Evolutionary conservation across 2,113 vertebrate genomes (phyloP), one percentile per base, ranked within the genome.

Genomic region (Heterochromis multidens): DNA sequence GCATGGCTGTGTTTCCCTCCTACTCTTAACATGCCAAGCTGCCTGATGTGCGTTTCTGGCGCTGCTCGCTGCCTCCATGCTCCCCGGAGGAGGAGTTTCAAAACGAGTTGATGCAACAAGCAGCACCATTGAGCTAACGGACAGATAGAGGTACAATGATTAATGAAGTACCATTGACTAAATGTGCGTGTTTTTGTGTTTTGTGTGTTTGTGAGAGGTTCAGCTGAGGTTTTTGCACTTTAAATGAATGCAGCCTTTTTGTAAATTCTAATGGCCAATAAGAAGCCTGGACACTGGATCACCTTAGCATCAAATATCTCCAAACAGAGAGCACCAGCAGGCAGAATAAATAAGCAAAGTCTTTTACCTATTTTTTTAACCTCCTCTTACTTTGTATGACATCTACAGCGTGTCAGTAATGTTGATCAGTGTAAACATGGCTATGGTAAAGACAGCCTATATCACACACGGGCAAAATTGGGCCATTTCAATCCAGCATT

Each of bases 21-120:
- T 21, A 3, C 52, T 33, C 17, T 5, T 49, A 70, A 14, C 54
- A 16, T 19, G 7, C 46, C n/a, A 4, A 63, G 52, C 52, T 6
- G 63, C 37, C 40, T 70, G 65, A 46, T 70, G 76, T 72, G 63
- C 27, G 52, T 82, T 60, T 78, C 54, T 82, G 74, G 57, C 37
- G 4, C 63, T 1, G 1, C 37, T 67, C 13, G 2, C 29, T 46
- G 58, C 72, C 80, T 60, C 52, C 56, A 17, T 0, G 59, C 19
- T 84, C 77, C 76, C 87, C 1, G 2, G 80, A 80, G 91, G 62
- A 79, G 80, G 14, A 46, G 76, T 91, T 91, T 86, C 91, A 89
- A 88, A 89, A 91, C 13, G 3, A 72, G 85, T 58, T 92, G 84
- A 88, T 83, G 88, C 81, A 90, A 88, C 13, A 8, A 46, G 5